Base-by-base conservation (phyloP, 2,888 invertebrate genomes). In the Phrixothrix hirtus region DNA sequence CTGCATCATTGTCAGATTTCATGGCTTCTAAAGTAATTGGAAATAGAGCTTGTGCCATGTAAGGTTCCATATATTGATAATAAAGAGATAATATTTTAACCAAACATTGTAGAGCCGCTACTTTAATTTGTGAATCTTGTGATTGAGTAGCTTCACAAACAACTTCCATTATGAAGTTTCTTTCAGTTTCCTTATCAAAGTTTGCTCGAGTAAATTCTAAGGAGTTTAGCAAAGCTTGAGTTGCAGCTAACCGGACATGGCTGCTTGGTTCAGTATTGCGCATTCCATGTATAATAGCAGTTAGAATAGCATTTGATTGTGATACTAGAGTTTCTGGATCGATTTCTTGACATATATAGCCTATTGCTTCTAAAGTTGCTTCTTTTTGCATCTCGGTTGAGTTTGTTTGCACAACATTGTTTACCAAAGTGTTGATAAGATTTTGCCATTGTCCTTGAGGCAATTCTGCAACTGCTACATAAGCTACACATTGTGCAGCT, bases 201-300 rank as follows among this genome's bases (percentile, higher is more conserved):
- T 99, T 99, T 17, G 93, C 92, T 78, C 92, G 92, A 10, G 98
- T 99, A 72, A 99, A 99, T 79, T 99, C 99, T 44, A 99, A 78
- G 0, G 98, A 99, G 77, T 99, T 99, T 37, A 92, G 83, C 16
- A 99, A 81, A 1, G 99, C 98, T 65, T 90, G 95, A 3, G 97
- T 98, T 14, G 99, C 99, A 30, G 99, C 98, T 42, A 97, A 80
- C 56, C 94, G 84, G 2, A 99, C 98, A 76, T 97, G 90, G 73
- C 89, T 89, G 72, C 94, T 95, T 0, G 92, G 87, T 73, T 96
- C 96, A 51, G 89, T 89, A 63, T 90, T 89, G 60, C 96, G 85
- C 98, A 99, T 99, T 9, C 98, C 98, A 77, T 97, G 95, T 43
- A 99, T 95, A 64, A 99, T 99, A 12, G 99, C 99, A 13, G 99